Base-by-base conservation (phyloP, 1,140 invertebrate genomes). In the Bacillus rossius region DNA sequence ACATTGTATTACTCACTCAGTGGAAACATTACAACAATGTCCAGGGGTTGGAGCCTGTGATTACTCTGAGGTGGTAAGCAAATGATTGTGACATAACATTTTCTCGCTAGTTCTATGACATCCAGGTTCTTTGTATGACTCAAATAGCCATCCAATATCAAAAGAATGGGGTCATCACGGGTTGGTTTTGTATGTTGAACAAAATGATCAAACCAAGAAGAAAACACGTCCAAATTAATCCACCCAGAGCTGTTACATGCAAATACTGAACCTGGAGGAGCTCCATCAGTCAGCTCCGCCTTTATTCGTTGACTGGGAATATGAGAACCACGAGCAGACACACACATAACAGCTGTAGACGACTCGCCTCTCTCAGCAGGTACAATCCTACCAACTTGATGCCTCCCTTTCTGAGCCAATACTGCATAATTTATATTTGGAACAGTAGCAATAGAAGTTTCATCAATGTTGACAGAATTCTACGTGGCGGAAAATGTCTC, bases 41-140 rank as follows among this genome's bases (percentile, higher is more conserved):
- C 75, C 2, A 77, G 62, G 14, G 74, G 72, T 53, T 77, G 74
- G 7, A 78, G 47, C 49, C 67, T 64, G 45, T 72, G 68, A 2
- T 64, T 70, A 50, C 64, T 63, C 38, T 75, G 73, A 41, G 72
- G 68, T 8, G 72, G 70, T 13, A 72, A 59, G 29, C 57, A 65
- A 34, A 67, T 22, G 19, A 71, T 56, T 2, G 57, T 61, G 8
- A 64, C 49, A 13, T 55, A 41, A 42, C 67, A 66, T 47, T 64
- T 55, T 50, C 58, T 65, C 22, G 61, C 55, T 37, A 55, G 53
- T 20, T 67, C 60, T 26, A 65, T 45, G 16, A 59, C 51, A 34
- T 19, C 23, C 49, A 59, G 25, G 49, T 59, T 59, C 19, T 42
- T 59, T 14, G 40, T 54, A 29, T 59, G 50, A 7, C 37, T 55